phyloP scores from a whole-genome alignment of 2,113 vertebrate species.

The Anseranas semipalmata region DNA sequence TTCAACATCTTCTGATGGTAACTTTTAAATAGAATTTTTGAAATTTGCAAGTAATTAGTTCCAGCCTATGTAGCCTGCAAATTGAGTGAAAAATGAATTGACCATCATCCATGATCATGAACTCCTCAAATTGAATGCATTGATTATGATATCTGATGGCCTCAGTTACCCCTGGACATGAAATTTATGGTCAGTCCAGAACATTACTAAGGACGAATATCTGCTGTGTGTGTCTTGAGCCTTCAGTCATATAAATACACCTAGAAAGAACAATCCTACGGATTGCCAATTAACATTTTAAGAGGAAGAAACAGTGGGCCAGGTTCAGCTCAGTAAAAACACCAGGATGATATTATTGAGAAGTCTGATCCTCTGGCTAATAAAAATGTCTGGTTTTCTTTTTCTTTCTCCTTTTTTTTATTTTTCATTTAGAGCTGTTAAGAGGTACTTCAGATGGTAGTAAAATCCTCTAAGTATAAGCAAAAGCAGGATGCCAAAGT shows the following conservation, averaged over 20 bases:
- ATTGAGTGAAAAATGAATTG: not conserved
- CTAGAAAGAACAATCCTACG: not conserved
- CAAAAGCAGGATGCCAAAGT: not conserved
- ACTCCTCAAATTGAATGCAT: not conserved
- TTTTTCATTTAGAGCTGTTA: not conserved
- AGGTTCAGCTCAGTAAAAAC: not conserved
- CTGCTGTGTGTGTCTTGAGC: not conserved
- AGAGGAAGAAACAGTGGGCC: not conserved
- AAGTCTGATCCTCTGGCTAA: not conserved
- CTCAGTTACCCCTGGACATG: not conserved
- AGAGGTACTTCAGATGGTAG: not conserved
- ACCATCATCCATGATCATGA: not conserved
- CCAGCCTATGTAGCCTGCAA: not conserved
- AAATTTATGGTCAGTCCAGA: not conserved
- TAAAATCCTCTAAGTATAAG: not conserved
- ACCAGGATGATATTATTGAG: not conserved
- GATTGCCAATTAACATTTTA: not conserved
- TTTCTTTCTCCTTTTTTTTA: fast-evolving
- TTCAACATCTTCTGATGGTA: not conserved
- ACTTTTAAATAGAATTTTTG: not conserved
- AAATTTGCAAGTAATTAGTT: not conserved
- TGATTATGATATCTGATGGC: not conserved
- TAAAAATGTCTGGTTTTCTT: not conserved
- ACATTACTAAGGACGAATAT: not conserved
- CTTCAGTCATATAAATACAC: not conserved